Evolutionary conservation across 2,888 invertebrate genomes (phyloP), one percentile per base, ranked within the genome.

Genomic region (Rhagium mordax): DNA sequence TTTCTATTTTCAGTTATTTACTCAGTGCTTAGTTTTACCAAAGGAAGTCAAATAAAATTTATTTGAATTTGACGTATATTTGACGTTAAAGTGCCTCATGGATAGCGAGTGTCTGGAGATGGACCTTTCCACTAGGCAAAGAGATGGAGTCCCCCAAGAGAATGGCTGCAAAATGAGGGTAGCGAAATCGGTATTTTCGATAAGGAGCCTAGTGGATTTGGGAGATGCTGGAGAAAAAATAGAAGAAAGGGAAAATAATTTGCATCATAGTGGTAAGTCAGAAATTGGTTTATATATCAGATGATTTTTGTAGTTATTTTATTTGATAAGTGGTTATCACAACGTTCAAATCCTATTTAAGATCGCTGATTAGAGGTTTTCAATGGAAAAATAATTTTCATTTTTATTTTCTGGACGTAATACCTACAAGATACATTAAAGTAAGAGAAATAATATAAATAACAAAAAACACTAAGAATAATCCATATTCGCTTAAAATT

Each of bases 141-240:
- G 88, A 83, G 88, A 86, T 13, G 79, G 77, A 16, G 78, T 76
- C 77, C 84, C 75, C 75, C 85, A 82, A 79, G 87, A 82, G 81
- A 88, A 76, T 79, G 85, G 70, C 80, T 88, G 84, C 53, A 90
- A 90, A 80, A 87, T 90, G 59, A 86, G 91, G 41, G 89, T 90
- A 8, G 91, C 91, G 21, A 91, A 91, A 80, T 91, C 91, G 71
- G 90, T 91, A 64, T 91, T 91, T 83, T 91, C 91, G 71, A 91
- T 91, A 69, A 85, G 91, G 65, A 91, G 90, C 79, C 86, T 91
- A 57, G 91, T 91, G 49, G 90, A 91, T 84, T 86, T 91, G 57
- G 90, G 89, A 61, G 90, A 90, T 49, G 85, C 85, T 47, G 84
- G 78, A 0, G 85, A 84, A 69, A 83, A 83, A 65, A 69, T 75